Evolutionary conservation across 1,140 invertebrate species (phyloP).

Genomic region (Cecropterus lyciades): DNA sequence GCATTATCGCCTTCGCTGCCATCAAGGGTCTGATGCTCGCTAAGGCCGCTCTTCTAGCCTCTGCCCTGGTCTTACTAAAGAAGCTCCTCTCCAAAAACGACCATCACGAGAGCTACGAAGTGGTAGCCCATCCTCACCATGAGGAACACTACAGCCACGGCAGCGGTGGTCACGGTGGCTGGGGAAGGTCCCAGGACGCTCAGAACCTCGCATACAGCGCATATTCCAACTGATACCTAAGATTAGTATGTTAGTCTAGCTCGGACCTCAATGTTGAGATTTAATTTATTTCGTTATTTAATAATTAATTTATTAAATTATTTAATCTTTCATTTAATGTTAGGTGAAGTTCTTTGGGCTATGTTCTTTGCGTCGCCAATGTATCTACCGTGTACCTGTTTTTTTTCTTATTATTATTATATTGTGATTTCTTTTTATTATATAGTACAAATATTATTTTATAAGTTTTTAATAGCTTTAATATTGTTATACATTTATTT

Average conservation of each 20-base stretch:
- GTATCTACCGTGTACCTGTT: slow-evolving; percentile 70
- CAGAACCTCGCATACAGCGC: slow-evolving; percentile 76
- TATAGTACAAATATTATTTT: slow-evolving; percentile 68
- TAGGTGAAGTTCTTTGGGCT: slow-evolving; percentile 33
- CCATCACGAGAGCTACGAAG: slow-evolving; percentile 89
- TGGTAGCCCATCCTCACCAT: slow-evolving; percentile 88
- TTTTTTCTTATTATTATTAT: slow-evolving; percentile 37
- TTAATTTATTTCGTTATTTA: slow-evolving; percentile 76
- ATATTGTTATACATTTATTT: slow-evolving; percentile 50
- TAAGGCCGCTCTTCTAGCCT: slow-evolving; percentile 91
- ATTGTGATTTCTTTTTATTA: slow-evolving; percentile 39
- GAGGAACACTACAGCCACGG: slow-evolving; percentile 84
- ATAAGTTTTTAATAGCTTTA: slow-evolving; percentile 69
- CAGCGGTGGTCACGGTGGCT: slow-evolving; percentile 66
- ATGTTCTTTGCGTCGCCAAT: slow-evolving; percentile 51
- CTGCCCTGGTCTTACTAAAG: slow-evolving; percentile 90
- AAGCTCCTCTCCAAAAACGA: slow-evolving; percentile 90
- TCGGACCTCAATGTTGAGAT: slow-evolving; percentile 70
- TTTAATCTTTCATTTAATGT: slow-evolving; percentile 50
- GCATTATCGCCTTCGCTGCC: slow-evolving; percentile 90
- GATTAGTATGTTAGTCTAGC: slow-evolving; percentile 58
- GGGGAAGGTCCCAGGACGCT: slow-evolving; percentile 74
- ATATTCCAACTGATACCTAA: slow-evolving; percentile 75
- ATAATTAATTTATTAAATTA: slow-evolving; percentile 80
- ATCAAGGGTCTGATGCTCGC: slow-evolving; percentile 93